phyloP scores from a whole-genome alignment of 53 echinoderm and acorn worm species.

The Echinometra lucunter region DNA sequence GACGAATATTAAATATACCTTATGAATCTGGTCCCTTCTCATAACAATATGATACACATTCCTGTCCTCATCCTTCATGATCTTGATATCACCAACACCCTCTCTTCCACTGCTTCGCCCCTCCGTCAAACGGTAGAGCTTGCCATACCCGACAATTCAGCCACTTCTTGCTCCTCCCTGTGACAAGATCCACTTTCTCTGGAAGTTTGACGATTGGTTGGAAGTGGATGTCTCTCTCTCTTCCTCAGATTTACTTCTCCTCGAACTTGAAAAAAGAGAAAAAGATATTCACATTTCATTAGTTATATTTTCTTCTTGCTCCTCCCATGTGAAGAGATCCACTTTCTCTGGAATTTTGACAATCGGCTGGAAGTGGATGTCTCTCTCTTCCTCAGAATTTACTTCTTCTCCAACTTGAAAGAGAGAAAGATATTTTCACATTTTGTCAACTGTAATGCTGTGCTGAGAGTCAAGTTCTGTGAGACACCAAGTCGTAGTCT shows the following conservation, averaged over 20 bases:
- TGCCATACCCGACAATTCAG: constrained; percentile 76
- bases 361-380: constrained; percentile 73
- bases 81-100: constrained; percentile 88
- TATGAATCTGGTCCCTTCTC: constrained; percentile 86
- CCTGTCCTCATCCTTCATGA: constrained; percentile 68
- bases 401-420: not conserved
- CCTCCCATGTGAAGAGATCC: constrained; percentile 91
- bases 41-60: constrained; percentile 77
- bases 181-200: constrained; percentile 68
- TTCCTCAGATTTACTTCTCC: constrained; percentile 63
- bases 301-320: constrained; percentile 68
- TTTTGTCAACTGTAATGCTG: too few relatives aligned
- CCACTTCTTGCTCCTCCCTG: constrained; percentile 87
- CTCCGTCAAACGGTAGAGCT: constrained; percentile 84
- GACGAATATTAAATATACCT: constrained; percentile 21
- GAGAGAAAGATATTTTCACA: too few relatives aligned
- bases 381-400: constrained; percentile 70
- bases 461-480: too few relatives aligned
- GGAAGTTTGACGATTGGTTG: constrained; percentile 72
- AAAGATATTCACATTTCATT: too few relatives aligned
- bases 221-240: constrained; percentile 73
- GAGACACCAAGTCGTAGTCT: too few relatives aligned
- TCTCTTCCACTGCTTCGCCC: constrained; percentile 81
- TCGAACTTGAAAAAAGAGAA: not conserved
- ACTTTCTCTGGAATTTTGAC: constrained; percentile 70